phyloP scores from a whole-genome alignment of 2,888 invertebrate species.

The Blastobasis lacticolella region DNA sequence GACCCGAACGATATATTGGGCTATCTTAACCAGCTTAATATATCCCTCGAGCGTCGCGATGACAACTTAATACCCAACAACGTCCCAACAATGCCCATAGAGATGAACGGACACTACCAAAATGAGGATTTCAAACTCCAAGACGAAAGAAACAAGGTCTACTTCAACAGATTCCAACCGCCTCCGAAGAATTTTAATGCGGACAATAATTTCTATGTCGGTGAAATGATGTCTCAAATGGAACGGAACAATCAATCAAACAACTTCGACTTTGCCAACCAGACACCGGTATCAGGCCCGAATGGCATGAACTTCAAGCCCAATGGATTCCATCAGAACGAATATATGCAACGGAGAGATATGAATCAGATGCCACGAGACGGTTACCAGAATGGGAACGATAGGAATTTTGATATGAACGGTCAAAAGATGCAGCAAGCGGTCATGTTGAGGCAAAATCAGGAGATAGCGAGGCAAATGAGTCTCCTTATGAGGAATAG shows the following conservation, averaged over 20 bases:
- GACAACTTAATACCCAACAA: slow-evolving; percentile 41
- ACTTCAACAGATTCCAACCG: slow-evolving; percentile 42
- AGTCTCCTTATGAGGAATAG: slow-evolving; percentile 54
- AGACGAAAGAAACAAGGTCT: slow-evolving; percentile 50
- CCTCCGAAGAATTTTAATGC: slow-evolving; percentile 47
- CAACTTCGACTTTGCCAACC: slow-evolving; percentile 50
- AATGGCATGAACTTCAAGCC: slow-evolving; percentile 45
- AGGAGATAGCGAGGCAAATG: slow-evolving; percentile 63
- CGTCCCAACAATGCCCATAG: slow-evolving; percentile 51
- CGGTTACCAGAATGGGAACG: slow-evolving; percentile 34
- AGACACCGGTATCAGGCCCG: slow-evolving; percentile 32
- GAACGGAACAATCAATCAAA: slow-evolving; percentile 41
- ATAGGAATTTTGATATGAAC: slow-evolving; percentile 43
- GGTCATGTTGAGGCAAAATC: slow-evolving; percentile 50
- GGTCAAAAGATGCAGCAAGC: slow-evolving; percentile 49
- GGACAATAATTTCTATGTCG: slow-evolving; percentile 37
- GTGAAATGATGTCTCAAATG: slow-evolving; percentile 48
- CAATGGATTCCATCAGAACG: slow-evolving; percentile 56
- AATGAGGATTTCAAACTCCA: slow-evolving; percentile 48
- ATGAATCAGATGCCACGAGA: slow-evolving; percentile 46
- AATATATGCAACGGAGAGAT: slow-evolving; percentile 48
- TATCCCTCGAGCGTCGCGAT: slow-evolving; percentile 40
- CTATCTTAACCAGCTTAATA: slow-evolving; percentile 52
- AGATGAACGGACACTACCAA: slow-evolving; percentile 48
- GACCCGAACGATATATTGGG: slow-evolving; percentile 48